These are phyloP conservation scores for Elanoides forficatus DNA, from an alignment of 2,113 vertebrate species.

Conservation along the genomic window DNA sequence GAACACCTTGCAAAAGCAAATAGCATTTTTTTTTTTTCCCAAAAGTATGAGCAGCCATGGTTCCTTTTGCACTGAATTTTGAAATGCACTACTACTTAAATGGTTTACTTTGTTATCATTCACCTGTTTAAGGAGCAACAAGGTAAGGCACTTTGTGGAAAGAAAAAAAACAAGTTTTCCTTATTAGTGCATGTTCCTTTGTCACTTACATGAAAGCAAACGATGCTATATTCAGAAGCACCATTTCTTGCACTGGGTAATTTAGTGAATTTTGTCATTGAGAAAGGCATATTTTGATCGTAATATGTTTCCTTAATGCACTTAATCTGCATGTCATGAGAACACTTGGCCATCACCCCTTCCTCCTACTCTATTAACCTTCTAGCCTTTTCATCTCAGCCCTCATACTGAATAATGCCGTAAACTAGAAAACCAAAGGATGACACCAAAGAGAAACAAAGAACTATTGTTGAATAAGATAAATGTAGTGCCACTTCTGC, in stretches of 20 bases:
- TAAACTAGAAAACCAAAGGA: background rate
- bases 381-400: background rate
- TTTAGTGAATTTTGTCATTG: background rate
- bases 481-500: conserved; percentile 26
- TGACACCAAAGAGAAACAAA: background rate
- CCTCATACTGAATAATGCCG: background rate
- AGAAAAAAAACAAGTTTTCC: background rate
- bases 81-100: background rate
- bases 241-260: background rate
- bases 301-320: background rate
- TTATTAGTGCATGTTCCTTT: background rate
- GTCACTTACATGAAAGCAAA: background rate
- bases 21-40: background rate
- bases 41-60: background rate
- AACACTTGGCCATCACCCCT: background rate
- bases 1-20: background rate
- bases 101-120: background rate
- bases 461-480: conserved; percentile 30
- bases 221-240: background rate
- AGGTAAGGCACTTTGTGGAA: background rate
- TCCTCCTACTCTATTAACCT: background rate
- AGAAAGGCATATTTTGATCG: conserved; percentile 8
- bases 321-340: background rate
- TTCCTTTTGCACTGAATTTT: background rate
- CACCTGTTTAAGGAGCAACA: background rate